Base-by-base conservation (phyloP, 2,888 invertebrate genomes). In the Athalia circularis region DNA sequence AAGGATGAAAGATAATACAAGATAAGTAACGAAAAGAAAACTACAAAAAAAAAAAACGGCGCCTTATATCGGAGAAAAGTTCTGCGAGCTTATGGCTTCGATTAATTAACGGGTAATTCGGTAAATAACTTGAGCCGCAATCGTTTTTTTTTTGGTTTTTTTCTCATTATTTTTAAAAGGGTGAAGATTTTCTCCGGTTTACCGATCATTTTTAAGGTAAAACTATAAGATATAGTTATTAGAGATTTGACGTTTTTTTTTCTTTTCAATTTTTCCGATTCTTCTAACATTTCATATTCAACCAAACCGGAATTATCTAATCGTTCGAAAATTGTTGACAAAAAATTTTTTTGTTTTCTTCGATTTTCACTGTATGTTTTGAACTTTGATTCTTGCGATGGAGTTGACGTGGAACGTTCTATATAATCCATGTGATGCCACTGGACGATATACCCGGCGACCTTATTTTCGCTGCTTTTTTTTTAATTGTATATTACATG, bases 21-120 rank as follows among this genome's bases (percentile, higher is more conserved):
- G 29, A 29, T 29, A 29, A 29, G 29, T 29, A 29, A 29, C 0
- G 29, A 29, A 29, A 29, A 29, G 29, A 29, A 29, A 29, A 29
- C 48, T 47, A 65, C 9, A 43, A n/a, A 64, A n/a, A 9, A 57
- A 5, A 11, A 70, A 29, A 70, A 57, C 45, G 43, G 43, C 0
- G 1, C 9, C 5, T 7, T 11, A 48, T 54, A 68, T 68, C 68
- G 54, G 29, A 11, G 54, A 43, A 72, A 7, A 43, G 52, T 50
- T 43, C 45, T 6, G 9, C 47, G 72, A 57, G 72, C 72, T 72
- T 72, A 29, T 29, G 77, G 48, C 52, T 45, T 62, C n/a, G 61
- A 77, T 77, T 68, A 77, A 77, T 50, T 59, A 61, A 52, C 62
- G 48, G 52, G 48, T 77, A 72, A 77, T 77, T 61, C 5, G 48